Evolutionary conservation across 1,140 invertebrate genomes (phyloP).

Genomic region (Radopholus similis): DNA sequence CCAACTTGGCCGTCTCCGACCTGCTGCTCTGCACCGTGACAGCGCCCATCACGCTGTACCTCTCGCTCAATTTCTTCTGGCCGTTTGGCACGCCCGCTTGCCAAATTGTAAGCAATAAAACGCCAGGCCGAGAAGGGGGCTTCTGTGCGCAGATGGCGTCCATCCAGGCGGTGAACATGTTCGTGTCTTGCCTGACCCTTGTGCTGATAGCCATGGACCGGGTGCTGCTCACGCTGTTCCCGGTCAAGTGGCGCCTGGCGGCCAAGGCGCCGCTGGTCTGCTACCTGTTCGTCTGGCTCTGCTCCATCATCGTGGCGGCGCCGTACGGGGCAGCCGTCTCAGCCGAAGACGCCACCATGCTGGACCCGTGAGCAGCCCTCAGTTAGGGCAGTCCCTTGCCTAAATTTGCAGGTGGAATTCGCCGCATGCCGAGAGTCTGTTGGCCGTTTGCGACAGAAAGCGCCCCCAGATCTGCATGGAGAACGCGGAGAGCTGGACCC

Average conservation of each 20-base stretch:
- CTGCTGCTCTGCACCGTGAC: constrained; percentile 54
- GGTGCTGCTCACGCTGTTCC: constrained; percentile 57
- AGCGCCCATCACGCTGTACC: constrained; percentile 55
- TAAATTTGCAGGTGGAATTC: constrained; percentile 32
- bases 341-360: constrained; percentile 43
- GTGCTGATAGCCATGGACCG: constrained; percentile 58
- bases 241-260: constrained; percentile 55
- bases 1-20: constrained; percentile 58
- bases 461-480: constrained; percentile 54
- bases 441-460: constrained; percentile 42
- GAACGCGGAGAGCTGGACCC: constrained; percentile 41
- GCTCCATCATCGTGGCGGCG: constrained; percentile 48
- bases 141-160: constrained; percentile 43
- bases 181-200: constrained; percentile 58
- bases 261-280: constrained; percentile 55
- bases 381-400: neutral
- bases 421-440: constrained; percentile 29
- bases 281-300: constrained; percentile 56
- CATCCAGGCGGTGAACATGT: constrained; percentile 59
- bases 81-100: constrained; percentile 58
- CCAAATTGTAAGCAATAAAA: constrained; percentile 18
- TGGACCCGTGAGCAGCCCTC: constrained; percentile 43
- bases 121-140: neutral
- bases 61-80: constrained; percentile 58
- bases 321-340: constrained; percentile 57